phyloP scores from a whole-genome alignment of 2,797 vertebrate species.

The Tapirus indicus region DNA sequence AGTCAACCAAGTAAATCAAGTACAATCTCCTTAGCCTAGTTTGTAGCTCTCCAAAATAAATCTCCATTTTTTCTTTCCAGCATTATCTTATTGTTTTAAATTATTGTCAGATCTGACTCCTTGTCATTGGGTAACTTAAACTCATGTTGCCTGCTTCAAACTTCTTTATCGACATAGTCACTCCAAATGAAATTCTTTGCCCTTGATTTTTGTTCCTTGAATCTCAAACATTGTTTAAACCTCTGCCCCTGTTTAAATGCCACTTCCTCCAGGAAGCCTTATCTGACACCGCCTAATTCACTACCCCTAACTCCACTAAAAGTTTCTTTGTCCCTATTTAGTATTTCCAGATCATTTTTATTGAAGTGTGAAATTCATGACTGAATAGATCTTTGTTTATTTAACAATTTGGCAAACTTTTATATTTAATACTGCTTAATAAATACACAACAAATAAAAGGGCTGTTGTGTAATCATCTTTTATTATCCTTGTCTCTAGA shows the following conservation, averaged over 20 bases:
- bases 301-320: not conserved
- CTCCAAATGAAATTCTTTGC: not conserved
- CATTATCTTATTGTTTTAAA: not conserved
- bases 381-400: not conserved
- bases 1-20: not conserved
- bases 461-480: not conserved
- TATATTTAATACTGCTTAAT: not conserved
- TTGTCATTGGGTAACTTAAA: too few relatives aligned
- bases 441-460: not conserved
- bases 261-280: not conserved
- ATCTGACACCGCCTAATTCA: not conserved
- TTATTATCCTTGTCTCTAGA: not conserved
- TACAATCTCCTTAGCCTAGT: not conserved
- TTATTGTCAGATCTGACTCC: not conserved
- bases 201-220: not conserved
- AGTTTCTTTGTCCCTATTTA: not conserved
- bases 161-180: not conserved
- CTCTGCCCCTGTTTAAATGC: not conserved
- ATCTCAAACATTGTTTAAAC: not conserved
- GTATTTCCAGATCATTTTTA: not conserved
- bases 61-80: not conserved
- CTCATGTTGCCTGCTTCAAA: not conserved
- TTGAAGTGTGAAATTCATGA: not conserved
- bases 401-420: not conserved
- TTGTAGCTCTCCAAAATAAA: not conserved